Base-by-base conservation (phyloP, 2,888 invertebrate genomes). In the Laspeyria flexula region DNA sequence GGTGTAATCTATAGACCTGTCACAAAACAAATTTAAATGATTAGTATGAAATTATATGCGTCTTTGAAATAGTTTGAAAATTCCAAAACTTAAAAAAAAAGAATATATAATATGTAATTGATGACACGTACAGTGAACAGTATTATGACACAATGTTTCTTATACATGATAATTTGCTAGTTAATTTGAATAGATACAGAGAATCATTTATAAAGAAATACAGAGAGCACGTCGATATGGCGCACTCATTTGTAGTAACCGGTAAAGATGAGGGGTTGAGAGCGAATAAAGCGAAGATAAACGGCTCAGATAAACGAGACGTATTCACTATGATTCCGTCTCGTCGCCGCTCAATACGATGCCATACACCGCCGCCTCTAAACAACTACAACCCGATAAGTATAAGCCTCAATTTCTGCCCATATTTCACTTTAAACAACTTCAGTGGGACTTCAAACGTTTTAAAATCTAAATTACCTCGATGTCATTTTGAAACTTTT, bases 251-350 rank as follows among this genome's bases (percentile, higher is more conserved):
- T 67, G 68, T 67, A 56, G 51, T 55, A 57, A 67, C 55, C 72
- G 70, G 63, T 69, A 69, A 69, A 69, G 60, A 69, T 65, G 62
- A 56, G 72, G 60, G 66, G 69, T 60, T 65, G 58, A 52, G 57
- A 65, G 41, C 52, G 66, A 69, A 71, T 65, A 60, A 69, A 71
- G 63, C 46, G 54, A 51, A 65, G 69, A 70, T 70, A 71, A 70
- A 71, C 63, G 56, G 49, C 47, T 58, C 50, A 65, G 70, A 70
- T 72, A 70, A 70, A 70, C 56, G 54, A 38, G 45, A 42, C 47
- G 58, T 60, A 63, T 72, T 71, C 70, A 56, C 58, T 63, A 60
- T 52, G 52, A 60, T 69, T 65, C 66, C 66, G 56, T 56, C 63
- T 69, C 69, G 71, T 60, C 56, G 69, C 35, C 60, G 55, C 60